Percentiles rank a stretch among this genome's conserved stretches.
Conservation (phyloP, 2,888 invertebrate species). For the Sialis fuliginosa region DNA sequence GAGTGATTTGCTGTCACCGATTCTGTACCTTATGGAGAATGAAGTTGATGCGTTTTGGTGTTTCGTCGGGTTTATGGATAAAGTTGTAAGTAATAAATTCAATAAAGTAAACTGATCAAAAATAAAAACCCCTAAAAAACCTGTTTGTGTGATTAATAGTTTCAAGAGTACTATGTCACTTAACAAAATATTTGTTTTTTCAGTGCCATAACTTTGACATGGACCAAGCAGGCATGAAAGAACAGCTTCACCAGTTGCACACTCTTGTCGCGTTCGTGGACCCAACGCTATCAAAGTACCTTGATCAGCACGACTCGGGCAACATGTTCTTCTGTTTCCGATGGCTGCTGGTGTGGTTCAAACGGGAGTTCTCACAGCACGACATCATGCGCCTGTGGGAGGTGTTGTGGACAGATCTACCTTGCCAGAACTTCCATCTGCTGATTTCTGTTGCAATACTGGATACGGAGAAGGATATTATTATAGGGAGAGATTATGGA, state of each 20-base stretch:
- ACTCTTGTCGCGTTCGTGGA: slow-evolving; percentile 65
- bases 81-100: slow-evolving; percentile 51
- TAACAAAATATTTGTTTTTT: slow-evolving; percentile 11
- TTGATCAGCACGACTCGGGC: slow-evolving; percentile 72
- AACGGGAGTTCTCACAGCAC: slow-evolving; percentile 74
- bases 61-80: slow-evolving; percentile 94
- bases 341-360: slow-evolving; percentile 92
- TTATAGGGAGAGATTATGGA: slow-evolving; percentile 86
- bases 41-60: slow-evolving; percentile 99
- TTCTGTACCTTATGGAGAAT: slow-evolving; percentile 72
- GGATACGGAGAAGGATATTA: slow-evolving; percentile 66
- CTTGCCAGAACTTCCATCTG: slow-evolving; percentile 89
- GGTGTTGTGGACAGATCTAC: slow-evolving; percentile 86
- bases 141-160: background rate
- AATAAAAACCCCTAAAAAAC: no score
- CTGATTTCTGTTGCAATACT: slow-evolving; percentile 86
- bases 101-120: no score
- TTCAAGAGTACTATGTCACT: slow-evolving; percentile 4
- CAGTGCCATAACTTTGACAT: slow-evolving; percentile 86
- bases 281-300: slow-evolving; percentile 70
- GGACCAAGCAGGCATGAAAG: slow-evolving; percentile 93
- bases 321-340: slow-evolving; percentile 99
- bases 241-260: slow-evolving; percentile 71
- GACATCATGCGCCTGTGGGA: slow-evolving; percentile 92
- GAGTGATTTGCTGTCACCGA: slow-evolving; percentile 91